Conservation (phyloP, 2,888 invertebrate species). For the Caradrina clavipalpis region DNA sequence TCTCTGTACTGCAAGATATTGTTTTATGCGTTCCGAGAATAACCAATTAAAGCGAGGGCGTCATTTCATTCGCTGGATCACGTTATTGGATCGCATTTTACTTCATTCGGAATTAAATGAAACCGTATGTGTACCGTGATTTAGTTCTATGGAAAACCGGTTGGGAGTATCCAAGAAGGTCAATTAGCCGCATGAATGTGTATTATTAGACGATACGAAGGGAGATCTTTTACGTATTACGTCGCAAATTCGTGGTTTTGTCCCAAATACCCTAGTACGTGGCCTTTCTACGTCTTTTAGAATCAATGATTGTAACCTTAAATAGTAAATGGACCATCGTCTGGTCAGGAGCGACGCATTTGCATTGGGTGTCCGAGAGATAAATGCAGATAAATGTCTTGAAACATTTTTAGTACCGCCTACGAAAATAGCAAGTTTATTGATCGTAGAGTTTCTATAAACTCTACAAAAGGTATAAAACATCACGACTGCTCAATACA, state of each 20-base stretch:
- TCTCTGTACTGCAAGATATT: slow-evolving; percentile 19
- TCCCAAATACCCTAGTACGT: not conserved
- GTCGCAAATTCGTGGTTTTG: not conserved
- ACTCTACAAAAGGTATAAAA: not conserved
- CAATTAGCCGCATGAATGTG: slow-evolving; percentile 9
- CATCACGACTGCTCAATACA: slow-evolving; percentile 2
- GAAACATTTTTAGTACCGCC: not conserved
- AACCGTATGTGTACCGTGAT: slow-evolving; percentile 21
- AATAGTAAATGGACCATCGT: too few species aligned
- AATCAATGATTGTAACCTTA: too few species aligned
- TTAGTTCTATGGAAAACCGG: slow-evolving; percentile 12
- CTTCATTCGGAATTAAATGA: slow-evolving; percentile 29
- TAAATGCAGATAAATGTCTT: not conserved
- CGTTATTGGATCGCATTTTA: slow-evolving; percentile 28
- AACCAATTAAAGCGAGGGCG: slow-evolving; percentile 23
- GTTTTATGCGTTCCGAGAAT: slow-evolving; percentile 25
- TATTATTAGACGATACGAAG: slow-evolving; percentile 10
- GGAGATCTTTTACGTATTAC: slow-evolving; percentile 6
- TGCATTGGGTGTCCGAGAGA: too few species aligned
- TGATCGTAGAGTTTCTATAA: not conserved
- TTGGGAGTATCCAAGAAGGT: slow-evolving; percentile 17
- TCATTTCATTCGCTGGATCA: slow-evolving; percentile 16
- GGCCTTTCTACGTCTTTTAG: too few species aligned
- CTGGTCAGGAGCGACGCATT: too few species aligned
- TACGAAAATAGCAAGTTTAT: not conserved